phyloP scores from a whole-genome alignment of 1,140 invertebrate species.

The Hypsibius dujardini region DNA sequence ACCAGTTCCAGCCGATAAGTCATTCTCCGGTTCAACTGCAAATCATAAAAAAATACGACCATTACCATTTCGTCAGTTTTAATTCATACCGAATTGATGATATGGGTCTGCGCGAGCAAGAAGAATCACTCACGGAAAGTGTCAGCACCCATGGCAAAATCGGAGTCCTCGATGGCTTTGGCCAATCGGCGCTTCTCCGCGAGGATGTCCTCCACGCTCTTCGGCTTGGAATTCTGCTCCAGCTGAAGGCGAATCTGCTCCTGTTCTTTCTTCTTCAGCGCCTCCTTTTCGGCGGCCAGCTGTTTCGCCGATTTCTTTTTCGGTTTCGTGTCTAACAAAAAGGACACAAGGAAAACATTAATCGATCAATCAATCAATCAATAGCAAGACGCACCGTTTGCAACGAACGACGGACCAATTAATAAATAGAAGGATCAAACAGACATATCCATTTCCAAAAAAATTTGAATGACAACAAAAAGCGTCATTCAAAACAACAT shows the following conservation, averaged over 20 bases:
- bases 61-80: not conserved
- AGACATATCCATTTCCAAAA: constrained; percentile 3
- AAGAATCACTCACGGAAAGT: constrained; percentile 4
- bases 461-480: too few relatives aligned
- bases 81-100: not conserved
- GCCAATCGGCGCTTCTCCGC: not conserved
- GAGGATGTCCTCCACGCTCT: not conserved
- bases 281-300: not conserved
- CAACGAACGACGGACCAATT: too few relatives aligned
- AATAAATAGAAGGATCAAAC: too few relatives aligned
- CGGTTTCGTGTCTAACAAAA: too few relatives aligned
- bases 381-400: not conserved
- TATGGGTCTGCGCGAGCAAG: not conserved
- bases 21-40: not conserved
- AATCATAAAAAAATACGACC: not conserved
- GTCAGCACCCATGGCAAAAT: not conserved
- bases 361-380: not conserved
- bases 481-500: not conserved
- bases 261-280: not conserved
- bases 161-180: not conserved
- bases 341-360: too few relatives aligned
- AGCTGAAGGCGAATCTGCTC: not conserved
- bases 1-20: not conserved
- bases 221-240: not conserved
- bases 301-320: constrained; percentile 9